Evolutionary conservation across 2,888 invertebrate species (phyloP).

Genomic region (Glomeris marginata): DNA sequence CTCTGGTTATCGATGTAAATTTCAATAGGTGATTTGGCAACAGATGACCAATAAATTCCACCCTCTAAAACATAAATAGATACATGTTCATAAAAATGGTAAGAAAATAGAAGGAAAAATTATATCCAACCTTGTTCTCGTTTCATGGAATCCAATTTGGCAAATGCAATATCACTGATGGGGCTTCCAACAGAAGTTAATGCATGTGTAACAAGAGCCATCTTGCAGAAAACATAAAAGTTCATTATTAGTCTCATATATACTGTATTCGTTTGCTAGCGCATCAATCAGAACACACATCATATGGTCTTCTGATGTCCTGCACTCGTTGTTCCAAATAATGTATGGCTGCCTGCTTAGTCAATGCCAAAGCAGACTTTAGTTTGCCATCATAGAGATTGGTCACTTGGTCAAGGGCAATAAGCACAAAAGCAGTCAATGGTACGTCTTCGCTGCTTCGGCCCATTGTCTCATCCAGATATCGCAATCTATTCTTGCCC

Average conservation of each 20-base stretch:
- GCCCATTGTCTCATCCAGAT: no score
- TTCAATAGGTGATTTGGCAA: conserved; percentile 13
- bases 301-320: conserved; percentile 31
- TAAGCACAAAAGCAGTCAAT: conserved; percentile 39
- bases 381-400: conserved; percentile 25
- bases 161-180: conserved; percentile 29
- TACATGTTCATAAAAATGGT: not conserved
- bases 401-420: conserved; percentile 30
- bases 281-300: no score
- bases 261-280: no score
- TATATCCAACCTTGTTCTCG: conserved; percentile 22
- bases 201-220: conserved; percentile 37
- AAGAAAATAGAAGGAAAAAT: not conserved
- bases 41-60: conserved; percentile 30
- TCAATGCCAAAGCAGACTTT: conserved; percentile 17
- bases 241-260: no score
- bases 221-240: conserved; percentile 3
- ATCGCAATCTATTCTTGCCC: no score
- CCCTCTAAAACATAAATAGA: conserved; percentile 26
- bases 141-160: conserved; percentile 22
- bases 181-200: conserved; percentile 30
- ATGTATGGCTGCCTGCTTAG: conserved; percentile 23
- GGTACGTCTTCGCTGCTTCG: conserved; percentile 24
- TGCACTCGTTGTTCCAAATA: conserved; percentile 29
- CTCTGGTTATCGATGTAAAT: conserved; percentile 30